Evolutionary conservation across 1,140 invertebrate species (phyloP), one percentile per base, ranked within the genome.

Genomic region (Dendrolimus punctatus): DNA sequence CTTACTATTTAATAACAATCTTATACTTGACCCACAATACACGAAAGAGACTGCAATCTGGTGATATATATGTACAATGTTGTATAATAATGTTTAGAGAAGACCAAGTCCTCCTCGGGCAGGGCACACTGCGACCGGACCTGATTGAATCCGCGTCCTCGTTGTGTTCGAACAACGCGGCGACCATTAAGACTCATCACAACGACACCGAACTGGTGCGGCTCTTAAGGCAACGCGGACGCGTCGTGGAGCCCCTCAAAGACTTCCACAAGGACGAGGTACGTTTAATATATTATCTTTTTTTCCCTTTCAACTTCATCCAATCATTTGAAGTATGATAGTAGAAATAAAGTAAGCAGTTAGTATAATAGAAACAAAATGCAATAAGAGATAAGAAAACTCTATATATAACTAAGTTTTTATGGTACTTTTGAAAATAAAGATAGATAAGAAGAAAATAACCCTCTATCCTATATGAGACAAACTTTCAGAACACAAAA

Each of bases 251-350:
- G 88, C 98, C 98, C n/a, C 89, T 99, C 8, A 95, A 94, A 88
- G 98, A 99, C 88, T 99, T 99, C 80, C 98, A 99, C 78, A 99
- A 99, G 89, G 98, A 99, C 85, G 99, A 99, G 90, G 98, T 99
- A 49, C 53, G 52, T 7, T 8, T n/a, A 45, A n/a, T n/a, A n/a
- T n/a, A 8, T 45, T 45, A 45, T n/a, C 6, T 2, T 44, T 6
- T 44, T 1, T 44, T 44, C 1, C 8, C 23, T 23, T 23, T 23
- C 23, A 23, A 1, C 23, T 23, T 23, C 23, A 23, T 23, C 23
- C 23, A 23, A 23, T 23, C 23, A 23, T 23, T 23, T 23, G 23
- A 23, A 23, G 3, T 23, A 23, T 23, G 23, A 23, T 23, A 23
- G 23, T 23, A 23, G 23, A 1, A 23, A 23, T 23, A 23, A 23